Evolutionary conservation across 2,888 invertebrate species (phyloP), one percentile per base, ranked within the genome.

Genomic region (Liposcelis brunnea): DNA sequence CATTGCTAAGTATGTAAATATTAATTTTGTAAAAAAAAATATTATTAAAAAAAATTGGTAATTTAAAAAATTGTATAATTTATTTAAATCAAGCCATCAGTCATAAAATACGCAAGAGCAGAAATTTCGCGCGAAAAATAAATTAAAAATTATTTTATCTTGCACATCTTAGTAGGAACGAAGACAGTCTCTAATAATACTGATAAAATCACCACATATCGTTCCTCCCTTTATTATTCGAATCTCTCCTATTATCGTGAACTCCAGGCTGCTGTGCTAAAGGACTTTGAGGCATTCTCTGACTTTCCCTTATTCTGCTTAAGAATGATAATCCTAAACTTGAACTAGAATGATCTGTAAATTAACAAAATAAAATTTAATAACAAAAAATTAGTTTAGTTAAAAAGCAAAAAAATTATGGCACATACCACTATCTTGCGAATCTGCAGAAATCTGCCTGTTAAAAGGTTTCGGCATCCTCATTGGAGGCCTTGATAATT

Each of bases 391-490:
- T 36, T 10, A 36, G 16, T 14, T 14, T 8, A 10, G 37, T 18
- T 36, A 10, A 36, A 12, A 12, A 15, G 37, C n/a, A n/a, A n/a
- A n/a, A n/a, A n/a, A n/a, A n/a, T n/a, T n/a, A n/a, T n/a, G n/a
- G n/a, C n/a, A 10, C 37, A 18, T 18, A 10, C 12, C 40, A 21
- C 40, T 40, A 35, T 35, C 35, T 15, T 35, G 35, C 16, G 35
- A 35, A 21, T 40, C 40, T n/a, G 40, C 21, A 40, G 40, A 40
- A 6, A 40, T 40, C 40, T 40, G 40, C 19, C 40, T 14, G 6
- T 40, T 40, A 21, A 40, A 40, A 14, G 40, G 40, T 19, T 40
- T 40, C 18, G 40, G 40, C 12, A 18, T 16, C 7, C 40, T 14
- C 18, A 21, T 21, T 5, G 40, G 40, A n/a, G 40, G 40, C 11